A percentile compares a stretch with the other conserved stretches of the same genome.
Evolutionary conservation across 2,113 vertebrate genomes (phyloP).

Genomic region (Symphodus melops): DNA sequence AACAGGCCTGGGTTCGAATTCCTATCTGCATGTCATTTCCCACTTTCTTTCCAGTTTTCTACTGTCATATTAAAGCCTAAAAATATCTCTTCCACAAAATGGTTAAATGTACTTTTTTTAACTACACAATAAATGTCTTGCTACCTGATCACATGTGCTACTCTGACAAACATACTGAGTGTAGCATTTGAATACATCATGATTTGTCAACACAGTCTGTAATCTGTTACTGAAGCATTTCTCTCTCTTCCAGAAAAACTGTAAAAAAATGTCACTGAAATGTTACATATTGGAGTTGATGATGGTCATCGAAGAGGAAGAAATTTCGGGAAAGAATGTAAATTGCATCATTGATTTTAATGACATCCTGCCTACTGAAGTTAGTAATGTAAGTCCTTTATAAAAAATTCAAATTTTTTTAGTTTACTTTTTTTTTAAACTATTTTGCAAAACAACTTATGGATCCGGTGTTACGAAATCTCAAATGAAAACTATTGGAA

Average conservation of each 20-base stretch:
- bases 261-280: constrained; percentile 42
- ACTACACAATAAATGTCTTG: no score
- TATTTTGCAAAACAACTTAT: not conserved
- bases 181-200: not conserved
- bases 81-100: no score
- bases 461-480: not conserved
- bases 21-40: no score
- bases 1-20: no score
- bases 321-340: rapidly evolving
- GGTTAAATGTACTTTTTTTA: no score
- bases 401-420: not conserved
- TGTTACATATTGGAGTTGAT: constrained; percentile 80
- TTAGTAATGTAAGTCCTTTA: constrained; percentile 24
- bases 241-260: constrained; percentile 53
- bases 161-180: not conserved
- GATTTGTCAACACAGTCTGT: not conserved
- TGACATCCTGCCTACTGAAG: rapidly evolving
- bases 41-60: no score
- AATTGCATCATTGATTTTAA: constrained; percentile 15
- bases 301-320: constrained; percentile 67
- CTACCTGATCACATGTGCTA: no score
- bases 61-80: no score
- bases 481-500: no score
- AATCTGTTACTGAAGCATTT: not conserved
- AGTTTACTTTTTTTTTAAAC: no score